Evolutionary conservation across 2,888 invertebrate genomes (phyloP), one percentile per base, ranked within the genome.

Genomic region (Nebria salina): DNA sequence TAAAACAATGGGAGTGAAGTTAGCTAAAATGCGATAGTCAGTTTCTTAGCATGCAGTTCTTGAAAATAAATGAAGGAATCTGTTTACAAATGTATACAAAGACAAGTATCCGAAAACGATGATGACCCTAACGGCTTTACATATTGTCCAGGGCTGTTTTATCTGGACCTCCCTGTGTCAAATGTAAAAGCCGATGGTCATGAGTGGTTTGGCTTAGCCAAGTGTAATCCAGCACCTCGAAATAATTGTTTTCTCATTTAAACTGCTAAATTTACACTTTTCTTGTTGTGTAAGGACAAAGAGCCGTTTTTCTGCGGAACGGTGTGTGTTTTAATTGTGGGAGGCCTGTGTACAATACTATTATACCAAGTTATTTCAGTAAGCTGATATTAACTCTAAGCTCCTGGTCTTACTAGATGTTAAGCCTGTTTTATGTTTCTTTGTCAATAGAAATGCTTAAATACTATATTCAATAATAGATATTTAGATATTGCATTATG

Each of bases 211-310:
- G 70, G 70, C 25, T 70, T 70, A 70, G 66, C 13, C 34, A 2
- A 34, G 34, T 34, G 34, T 34, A 34, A 34, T 34, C 54, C 54
- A 54, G 54, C 54, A 54, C 54, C 54, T 54, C 13, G 54, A 54
- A 54, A 75, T 75, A 64, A 65, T 75, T 75, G 75, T 75, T 34
- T 34, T 34, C 34, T 34, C 34, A 34, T 34, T 34, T 34, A 54
- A 20, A 75, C 64, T 54, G 20, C 25, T 65, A 75, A 75, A 65
- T 34, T 75, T 68, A 76, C 76, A 76, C 76, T 76, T 68, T 54
- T 54, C 54, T 11, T 54, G 13, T 54, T 54, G 54, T 34, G 54
- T 2, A 54, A 8, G 26, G 6, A n/a, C 20, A 70, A 70, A 70
- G 15, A 70, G 66, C 13, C 20, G 25, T 26, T 70, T 68, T 15